These are phyloP conservation scores for Erethizon dorsatum DNA, from an alignment of 2,797 vertebrate species.

Conservation along the genomic window DNA sequence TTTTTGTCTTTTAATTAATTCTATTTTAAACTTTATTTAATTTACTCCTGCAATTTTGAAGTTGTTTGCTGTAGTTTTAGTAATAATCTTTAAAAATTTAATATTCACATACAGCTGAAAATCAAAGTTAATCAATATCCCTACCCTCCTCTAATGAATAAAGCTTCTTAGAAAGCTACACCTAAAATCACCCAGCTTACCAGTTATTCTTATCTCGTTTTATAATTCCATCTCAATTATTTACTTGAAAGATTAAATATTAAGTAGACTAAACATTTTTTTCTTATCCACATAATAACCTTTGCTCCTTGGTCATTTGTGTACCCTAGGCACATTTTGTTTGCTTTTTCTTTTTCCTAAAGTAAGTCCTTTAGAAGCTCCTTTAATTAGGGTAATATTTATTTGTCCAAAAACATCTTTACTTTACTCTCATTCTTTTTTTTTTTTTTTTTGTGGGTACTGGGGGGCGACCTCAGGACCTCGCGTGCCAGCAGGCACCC, in stretches of 20 bases:
- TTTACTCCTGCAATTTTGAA: not conserved
- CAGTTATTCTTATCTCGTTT: not conserved
- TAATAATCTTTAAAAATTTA: not conserved
- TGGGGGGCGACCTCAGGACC: too few species aligned
- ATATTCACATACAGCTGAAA: not conserved
- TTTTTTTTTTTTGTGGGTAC: too few species aligned
- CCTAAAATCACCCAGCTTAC: not conserved
- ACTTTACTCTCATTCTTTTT: not conserved
- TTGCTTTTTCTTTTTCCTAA: not conserved
- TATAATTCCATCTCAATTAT: not conserved
- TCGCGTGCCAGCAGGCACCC: too few species aligned
- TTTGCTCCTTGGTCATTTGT: slow-evolving; percentile 26
- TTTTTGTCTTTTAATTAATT: not conserved
- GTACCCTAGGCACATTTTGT: not conserved
- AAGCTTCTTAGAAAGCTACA: not conserved
- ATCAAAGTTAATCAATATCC: not conserved
- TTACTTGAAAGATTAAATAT: slow-evolving; percentile 19
- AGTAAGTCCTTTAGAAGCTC: not conserved
- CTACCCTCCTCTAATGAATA: not conserved
- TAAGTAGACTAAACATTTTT: slow-evolving; percentile 2
- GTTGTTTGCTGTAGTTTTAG: not conserved
- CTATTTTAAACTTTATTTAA: not conserved
- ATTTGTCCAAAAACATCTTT: slow-evolving; percentile 17
- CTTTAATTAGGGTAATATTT: not conserved
- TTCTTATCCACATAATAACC: not conserved